phyloP scores from a whole-genome alignment of 2,113 vertebrate species.

The Ochotona curzoniae region DNA sequence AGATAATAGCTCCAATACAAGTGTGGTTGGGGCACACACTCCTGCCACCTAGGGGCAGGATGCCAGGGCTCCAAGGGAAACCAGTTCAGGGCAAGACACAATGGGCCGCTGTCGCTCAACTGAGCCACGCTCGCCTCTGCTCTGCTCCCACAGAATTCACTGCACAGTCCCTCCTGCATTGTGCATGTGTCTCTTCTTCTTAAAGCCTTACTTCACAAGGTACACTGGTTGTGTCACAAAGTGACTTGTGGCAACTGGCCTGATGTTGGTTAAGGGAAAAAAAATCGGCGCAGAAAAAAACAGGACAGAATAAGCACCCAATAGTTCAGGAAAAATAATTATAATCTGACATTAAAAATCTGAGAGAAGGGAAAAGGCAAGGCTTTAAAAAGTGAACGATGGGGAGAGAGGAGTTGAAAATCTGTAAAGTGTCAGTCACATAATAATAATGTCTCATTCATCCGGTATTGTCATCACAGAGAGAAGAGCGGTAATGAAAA shows the following conservation, averaged over 20 bases:
- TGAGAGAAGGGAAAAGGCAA: too few species aligned
- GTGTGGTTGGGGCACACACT: not conserved
- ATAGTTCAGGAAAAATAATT: not conserved
- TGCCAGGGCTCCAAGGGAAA: not conserved
- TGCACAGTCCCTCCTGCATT: accelerated
- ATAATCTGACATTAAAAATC: not conserved
- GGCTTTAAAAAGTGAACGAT: too few species aligned
- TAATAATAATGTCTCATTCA: too few species aligned
- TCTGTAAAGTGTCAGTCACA: too few species aligned
- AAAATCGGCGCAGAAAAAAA: not conserved
- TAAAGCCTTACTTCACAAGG: not conserved
- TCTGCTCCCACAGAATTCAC: not conserved
- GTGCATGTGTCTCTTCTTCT: not conserved
- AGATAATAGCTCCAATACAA: too few species aligned
- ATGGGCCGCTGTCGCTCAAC: too few species aligned
- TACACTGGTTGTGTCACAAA: not conserved
- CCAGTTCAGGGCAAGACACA: not conserved
- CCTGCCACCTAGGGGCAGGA: accelerated
- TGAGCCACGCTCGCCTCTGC: not conserved
- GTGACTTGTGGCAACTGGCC: not conserved
- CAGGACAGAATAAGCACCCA: not conserved
- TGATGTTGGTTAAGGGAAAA: not conserved
- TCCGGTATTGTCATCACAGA: too few species aligned
- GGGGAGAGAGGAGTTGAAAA: too few species aligned
- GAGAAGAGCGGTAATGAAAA: too few species aligned